These are phyloP conservation scores for Paramisgurnus dabryanus DNA, from an alignment of 2,113 vertebrate genomes.

Conservation along the genomic window DNA sequence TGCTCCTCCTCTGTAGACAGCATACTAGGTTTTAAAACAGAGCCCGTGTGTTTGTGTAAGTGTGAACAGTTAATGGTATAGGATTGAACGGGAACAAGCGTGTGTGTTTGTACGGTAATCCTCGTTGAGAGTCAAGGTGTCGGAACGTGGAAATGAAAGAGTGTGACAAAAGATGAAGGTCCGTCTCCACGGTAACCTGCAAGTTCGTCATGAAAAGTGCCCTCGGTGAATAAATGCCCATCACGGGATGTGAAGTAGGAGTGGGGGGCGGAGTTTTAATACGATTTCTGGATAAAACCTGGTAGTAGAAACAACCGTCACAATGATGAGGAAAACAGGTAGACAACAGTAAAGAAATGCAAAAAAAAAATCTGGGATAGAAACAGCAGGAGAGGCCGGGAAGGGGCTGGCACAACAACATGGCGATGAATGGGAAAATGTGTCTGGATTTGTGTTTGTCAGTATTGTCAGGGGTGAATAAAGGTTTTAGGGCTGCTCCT, in stretches of 20 bases:
- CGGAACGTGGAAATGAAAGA: conserved; percentile 46
- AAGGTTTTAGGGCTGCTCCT: conserved; percentile 82
- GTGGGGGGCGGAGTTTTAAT: conserved; percentile 77
- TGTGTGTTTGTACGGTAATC: conserved; percentile 50
- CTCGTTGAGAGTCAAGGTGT: conserved; percentile 54
- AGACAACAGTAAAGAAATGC: conserved; percentile 64
- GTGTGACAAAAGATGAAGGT: conserved; percentile 59
- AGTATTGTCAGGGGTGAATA: not conserved
- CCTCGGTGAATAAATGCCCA: conserved; percentile 84
- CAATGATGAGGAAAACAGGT: conserved; percentile 62
- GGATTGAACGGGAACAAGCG: not conserved
- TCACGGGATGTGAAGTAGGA: conserved; percentile 71
- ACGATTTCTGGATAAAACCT: conserved; percentile 99
- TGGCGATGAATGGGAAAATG: conserved; percentile 35
- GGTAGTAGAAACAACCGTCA: conserved; percentile 92
- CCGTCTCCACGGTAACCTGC: conserved; percentile 67
- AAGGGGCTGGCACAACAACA: conserved; percentile 15
- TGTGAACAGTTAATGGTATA: not conserved
- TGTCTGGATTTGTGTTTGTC: conserved; percentile 58
- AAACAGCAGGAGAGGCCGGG: conserved; percentile 50
- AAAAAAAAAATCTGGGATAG: conserved; percentile 62
- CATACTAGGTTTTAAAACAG: conserved; percentile 16
- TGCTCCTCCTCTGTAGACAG: not conserved
- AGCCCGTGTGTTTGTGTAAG: not conserved
- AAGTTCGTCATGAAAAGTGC: conserved; percentile 65